Evolutionary conservation across 2,888 invertebrate genomes (phyloP).

Genomic region (Sesia apiformis): DNA sequence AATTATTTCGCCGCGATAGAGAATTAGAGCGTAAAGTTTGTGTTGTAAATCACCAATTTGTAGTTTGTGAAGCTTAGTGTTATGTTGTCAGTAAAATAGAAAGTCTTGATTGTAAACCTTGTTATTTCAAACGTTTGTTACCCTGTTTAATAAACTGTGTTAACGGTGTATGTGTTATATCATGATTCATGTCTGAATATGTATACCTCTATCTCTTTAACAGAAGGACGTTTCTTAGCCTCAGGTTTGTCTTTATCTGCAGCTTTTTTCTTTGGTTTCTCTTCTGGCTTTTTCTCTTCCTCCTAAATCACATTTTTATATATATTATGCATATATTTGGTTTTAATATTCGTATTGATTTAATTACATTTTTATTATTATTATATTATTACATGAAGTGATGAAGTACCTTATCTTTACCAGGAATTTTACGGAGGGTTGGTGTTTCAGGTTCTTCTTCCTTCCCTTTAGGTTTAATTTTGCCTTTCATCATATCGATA

Average conservation of each 20-base stretch:
- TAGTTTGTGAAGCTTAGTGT: not conserved
- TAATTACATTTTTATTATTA: not conserved
- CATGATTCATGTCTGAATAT: not conserved
- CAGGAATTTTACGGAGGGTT: constrained; percentile 52
- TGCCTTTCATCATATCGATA: constrained; percentile 58
- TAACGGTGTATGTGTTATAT: not conserved
- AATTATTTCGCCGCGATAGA: constrained; percentile 18
- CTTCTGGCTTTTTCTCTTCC: constrained; percentile 60
- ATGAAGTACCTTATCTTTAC: constrained; percentile 56
- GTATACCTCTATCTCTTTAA: constrained; percentile 62
- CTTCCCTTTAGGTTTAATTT: constrained; percentile 62
- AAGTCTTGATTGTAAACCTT: no score
- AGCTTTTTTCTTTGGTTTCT: constrained; percentile 57
- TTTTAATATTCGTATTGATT: not conserved
- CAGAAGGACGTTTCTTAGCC: constrained; percentile 57
- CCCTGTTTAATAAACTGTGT: not conserved
- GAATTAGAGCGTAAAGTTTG: constrained; percentile 13
- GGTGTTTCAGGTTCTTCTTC: constrained; percentile 60
- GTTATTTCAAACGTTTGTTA: no score
- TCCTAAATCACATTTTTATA: constrained; percentile 34
- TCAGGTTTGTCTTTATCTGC: constrained; percentile 51
- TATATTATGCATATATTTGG: not conserved
- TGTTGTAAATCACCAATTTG: constrained; percentile 8
- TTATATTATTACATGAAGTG: not conserved
- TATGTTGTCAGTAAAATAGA: not conserved